Percentiles rank a stretch among this genome's conserved stretches.
phyloP scores from a whole-genome alignment of 2,888 invertebrate genomes.

The Papilio demoleus region DNA sequence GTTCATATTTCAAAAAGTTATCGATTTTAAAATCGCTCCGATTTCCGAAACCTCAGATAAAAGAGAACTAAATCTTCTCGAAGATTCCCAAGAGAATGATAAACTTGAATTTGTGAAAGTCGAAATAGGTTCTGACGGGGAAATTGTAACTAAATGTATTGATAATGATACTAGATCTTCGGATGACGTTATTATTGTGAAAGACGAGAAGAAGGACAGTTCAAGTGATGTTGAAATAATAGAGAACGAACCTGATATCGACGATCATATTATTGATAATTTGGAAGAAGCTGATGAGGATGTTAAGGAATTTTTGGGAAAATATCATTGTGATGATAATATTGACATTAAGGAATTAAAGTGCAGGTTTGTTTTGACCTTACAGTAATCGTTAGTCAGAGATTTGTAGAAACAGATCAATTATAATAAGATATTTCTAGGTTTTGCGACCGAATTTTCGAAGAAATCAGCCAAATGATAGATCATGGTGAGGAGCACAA shows the following conservation, averaged over 20 bases:
- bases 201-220: constrained; percentile 56
- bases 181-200: constrained; percentile 60
- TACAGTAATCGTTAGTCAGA: background rate
- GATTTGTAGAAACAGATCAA: background rate
- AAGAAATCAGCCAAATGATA: constrained; percentile 56
- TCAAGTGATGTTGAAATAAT: constrained; percentile 75
- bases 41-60: constrained; percentile 46
- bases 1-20: constrained; percentile 72
- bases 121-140: constrained; percentile 74
- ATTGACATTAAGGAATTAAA: constrained; percentile 59
- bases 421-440: constrained; percentile 49
- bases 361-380: constrained; percentile 63
- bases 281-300: constrained; percentile 76
- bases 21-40: constrained; percentile 43
- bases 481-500: constrained; percentile 71
- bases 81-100: constrained; percentile 40
- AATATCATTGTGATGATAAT: constrained; percentile 59
- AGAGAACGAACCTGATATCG: constrained; percentile 66
- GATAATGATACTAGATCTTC: constrained; percentile 54
- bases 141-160: constrained; percentile 67
- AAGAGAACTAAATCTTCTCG: constrained; percentile 48
- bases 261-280: constrained; percentile 68
- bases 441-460: constrained; percentile 66
- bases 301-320: constrained; percentile 74
- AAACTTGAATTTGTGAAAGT: constrained; percentile 70